A percentile compares a stretch with the other conserved stretches of the same genome.
phyloP scores from a whole-genome alignment of 2,113 vertebrate species.

The Pholis gunnellus region DNA sequence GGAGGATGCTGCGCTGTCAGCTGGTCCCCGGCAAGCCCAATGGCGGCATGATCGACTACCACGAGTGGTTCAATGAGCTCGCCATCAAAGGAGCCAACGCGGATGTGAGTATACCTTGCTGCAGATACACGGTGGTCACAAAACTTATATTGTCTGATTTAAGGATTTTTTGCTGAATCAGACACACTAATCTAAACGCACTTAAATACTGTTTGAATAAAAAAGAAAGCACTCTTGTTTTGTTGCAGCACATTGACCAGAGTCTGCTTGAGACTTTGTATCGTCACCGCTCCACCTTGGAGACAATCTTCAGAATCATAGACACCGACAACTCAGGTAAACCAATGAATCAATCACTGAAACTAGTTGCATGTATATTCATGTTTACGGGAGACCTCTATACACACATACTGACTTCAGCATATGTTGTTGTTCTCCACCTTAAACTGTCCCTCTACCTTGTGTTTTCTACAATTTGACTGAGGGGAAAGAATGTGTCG shows the following conservation, averaged over 20 bases:
- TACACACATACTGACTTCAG: not conserved
- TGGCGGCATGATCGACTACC: slow-evolving; percentile 75
- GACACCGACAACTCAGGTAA: slow-evolving; percentile 95
- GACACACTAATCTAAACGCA: not conserved
- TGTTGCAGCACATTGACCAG: slow-evolving; percentile 88
- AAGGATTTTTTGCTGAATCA: not conserved
- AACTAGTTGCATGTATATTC: not conserved
- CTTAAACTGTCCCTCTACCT: not conserved
- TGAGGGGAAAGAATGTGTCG: not conserved
- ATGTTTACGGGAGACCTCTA: not conserved
- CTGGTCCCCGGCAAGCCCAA: slow-evolving; percentile 72
- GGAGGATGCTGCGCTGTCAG: slow-evolving; percentile 90
- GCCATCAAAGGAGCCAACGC: slow-evolving; percentile 74
- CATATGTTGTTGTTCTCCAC: no score
- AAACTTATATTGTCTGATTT: not conserved
- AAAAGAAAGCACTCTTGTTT: not conserved
- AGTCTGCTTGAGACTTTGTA: slow-evolving; percentile 93
- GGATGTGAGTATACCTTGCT: slow-evolving; percentile 62
- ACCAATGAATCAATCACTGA: not conserved
- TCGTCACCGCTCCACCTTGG: slow-evolving; percentile 92
- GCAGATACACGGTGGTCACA: not conserved
- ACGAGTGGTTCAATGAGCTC: slow-evolving; percentile 82
- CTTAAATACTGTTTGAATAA: not conserved
- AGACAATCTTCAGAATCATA: slow-evolving; percentile 96
- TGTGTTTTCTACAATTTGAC: not conserved